A percentile compares a stretch with the other conserved stretches of the same genome.
Evolutionary conservation across 2,797 vertebrate genomes (phyloP).

Genomic region (Melanotaenia trifasciata): DNA sequence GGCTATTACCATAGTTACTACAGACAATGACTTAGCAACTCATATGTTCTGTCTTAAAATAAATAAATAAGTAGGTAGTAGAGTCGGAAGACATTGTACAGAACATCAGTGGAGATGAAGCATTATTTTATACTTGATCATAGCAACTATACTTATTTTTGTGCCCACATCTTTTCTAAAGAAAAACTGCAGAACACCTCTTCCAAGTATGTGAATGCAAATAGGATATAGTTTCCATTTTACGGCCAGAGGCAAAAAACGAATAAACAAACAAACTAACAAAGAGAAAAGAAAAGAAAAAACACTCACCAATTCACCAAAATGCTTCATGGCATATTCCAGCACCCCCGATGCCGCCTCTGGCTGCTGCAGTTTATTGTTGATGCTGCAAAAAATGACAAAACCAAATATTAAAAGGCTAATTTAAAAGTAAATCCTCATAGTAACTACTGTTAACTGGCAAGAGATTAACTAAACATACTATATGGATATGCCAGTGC

Average conservation of each 20-base stretch:
- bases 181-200: background rate
- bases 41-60: background rate
- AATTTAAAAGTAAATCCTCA: conserved; percentile 11
- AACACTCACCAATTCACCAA: conserved; percentile 94
- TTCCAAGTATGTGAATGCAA: background rate
- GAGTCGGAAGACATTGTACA: background rate
- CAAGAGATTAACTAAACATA: background rate
- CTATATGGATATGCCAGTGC: background rate
- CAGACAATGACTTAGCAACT: background rate
- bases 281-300: background rate
- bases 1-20: background rate
- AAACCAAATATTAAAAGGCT: conserved; percentile 9
- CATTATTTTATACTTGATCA: background rate
- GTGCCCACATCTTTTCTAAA: background rate
- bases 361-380: conserved; percentile 98
- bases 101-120: background rate
- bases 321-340: conserved; percentile 99
- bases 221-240: background rate
- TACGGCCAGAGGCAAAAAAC: background rate
- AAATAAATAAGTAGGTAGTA: background rate
- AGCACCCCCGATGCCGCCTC: conserved; percentile 97
- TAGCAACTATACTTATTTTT: background rate
- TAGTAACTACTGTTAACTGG: background rate
- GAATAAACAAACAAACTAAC: background rate
- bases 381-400: conserved; percentile 88